Percentiles rank a stretch among this genome's conserved stretches.
Evolutionary conservation across 2,888 invertebrate species (phyloP).

Genomic region (Sarcophaga subvicina): DNA sequence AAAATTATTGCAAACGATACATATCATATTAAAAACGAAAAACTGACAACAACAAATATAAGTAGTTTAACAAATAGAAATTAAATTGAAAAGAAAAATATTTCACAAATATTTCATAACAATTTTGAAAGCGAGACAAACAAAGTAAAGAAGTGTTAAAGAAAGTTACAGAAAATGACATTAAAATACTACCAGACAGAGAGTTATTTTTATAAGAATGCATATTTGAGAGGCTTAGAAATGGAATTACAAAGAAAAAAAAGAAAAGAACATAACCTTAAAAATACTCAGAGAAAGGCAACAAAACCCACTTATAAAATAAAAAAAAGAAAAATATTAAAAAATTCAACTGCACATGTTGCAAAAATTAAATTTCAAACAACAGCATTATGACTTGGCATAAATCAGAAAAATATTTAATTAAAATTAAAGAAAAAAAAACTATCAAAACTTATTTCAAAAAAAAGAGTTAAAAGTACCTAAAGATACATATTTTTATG

Average conservation of each 20-base stretch:
- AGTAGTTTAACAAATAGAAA: conserved; percentile 5
- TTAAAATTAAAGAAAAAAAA: conserved; percentile 38
- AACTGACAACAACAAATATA: conserved; percentile 5
- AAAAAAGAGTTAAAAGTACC: conserved; percentile 68
- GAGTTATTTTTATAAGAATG: conserved; percentile 65
- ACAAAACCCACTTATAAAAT: conserved; percentile 39
- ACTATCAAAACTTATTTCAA: conserved; percentile 63
- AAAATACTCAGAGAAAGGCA: conserved; percentile 42
- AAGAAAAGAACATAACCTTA: background rate
- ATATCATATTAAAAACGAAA: conserved; percentile 52
- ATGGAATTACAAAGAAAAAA: conserved; percentile 22
- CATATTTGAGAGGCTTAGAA: conserved; percentile 24
- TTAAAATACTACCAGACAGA: background rate
- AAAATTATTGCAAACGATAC: conserved; percentile 52
- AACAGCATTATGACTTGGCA: conserved; percentile 31
- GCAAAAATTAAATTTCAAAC: background rate
- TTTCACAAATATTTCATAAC: conserved; percentile 10
- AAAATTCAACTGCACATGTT: conserved; percentile 49
- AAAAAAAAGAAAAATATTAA: conserved; percentile 30
- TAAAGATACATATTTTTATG: conserved; percentile 26
- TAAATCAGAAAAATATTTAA: background rate
- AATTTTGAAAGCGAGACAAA: background rate
- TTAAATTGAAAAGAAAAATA: background rate
- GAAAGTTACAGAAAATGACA: too few relatives aligned
- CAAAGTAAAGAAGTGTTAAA: background rate